phyloP scores from a whole-genome alignment of 2,113 vertebrate species.

The Antechinus stuartii region DNA sequence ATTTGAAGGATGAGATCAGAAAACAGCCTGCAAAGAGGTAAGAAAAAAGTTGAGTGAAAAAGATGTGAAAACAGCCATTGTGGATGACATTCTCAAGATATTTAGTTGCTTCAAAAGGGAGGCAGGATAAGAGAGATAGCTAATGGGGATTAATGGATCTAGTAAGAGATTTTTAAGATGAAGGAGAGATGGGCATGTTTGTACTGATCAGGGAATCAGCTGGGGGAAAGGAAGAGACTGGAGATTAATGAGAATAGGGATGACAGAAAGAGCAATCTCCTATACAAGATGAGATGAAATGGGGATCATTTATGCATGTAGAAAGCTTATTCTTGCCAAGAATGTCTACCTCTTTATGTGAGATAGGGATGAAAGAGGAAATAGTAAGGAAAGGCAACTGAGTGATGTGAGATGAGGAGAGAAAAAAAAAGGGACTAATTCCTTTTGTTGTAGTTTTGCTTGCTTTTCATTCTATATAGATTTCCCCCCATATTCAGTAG shows the following conservation, averaged over 20 bases:
- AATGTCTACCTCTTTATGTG: neutral
- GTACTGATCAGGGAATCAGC: neutral
- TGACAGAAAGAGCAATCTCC: neutral
- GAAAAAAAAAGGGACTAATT: too few species aligned
- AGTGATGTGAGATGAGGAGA: neutral
- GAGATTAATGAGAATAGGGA: neutral
- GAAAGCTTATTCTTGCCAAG: neutral
- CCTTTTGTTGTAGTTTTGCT: neutral
- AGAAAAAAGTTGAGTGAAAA: neutral
- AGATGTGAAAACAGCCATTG: neutral
- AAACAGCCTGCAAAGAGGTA: neutral
- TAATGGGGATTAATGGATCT: neutral
- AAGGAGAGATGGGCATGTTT: neutral
- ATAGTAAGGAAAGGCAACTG: neutral
- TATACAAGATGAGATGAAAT: neutral
- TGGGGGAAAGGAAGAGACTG: neutral
- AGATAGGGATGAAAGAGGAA: neutral
- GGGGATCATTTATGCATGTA: neutral
- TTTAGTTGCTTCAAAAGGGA: neutral
- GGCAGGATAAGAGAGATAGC: neutral
- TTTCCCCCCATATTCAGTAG: too few species aligned
- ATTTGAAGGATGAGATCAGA: neutral
- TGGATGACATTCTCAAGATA: neutral
- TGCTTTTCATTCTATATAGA: neutral
- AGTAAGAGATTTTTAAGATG: neutral